phyloP scores from a whole-genome alignment of 2,797 vertebrate species.

The Moxostoma hubbsi region DNA sequence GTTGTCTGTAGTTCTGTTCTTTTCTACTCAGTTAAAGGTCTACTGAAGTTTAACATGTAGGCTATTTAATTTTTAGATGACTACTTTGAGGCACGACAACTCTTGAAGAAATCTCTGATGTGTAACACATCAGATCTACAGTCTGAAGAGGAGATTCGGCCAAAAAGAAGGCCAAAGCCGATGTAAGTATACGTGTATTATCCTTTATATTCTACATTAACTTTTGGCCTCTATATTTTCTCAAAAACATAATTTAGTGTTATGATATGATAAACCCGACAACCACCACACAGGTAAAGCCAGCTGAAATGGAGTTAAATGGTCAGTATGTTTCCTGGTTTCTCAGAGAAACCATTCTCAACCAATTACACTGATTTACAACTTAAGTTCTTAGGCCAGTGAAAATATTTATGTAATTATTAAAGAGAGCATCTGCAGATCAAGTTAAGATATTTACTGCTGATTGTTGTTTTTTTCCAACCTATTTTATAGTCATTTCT shows the following conservation, averaged over 20 bases:
- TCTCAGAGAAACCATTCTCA: too few relatives aligned
- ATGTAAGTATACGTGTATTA: conserved; percentile 13
- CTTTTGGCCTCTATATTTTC: background rate
- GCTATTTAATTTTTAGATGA: background rate
- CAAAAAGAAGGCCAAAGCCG: background rate
- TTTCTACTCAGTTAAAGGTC: background rate
- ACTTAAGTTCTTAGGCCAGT: conserved; percentile 6
- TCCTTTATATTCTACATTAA: conserved; percentile 4
- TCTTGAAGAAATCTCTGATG: background rate
- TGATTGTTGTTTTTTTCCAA: conserved; percentile 3
- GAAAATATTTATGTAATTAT: background rate
- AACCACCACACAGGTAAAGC: background rate
- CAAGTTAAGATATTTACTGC: background rate
- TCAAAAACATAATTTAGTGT: background rate
- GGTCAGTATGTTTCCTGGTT: background rate
- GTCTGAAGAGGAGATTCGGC: conserved; percentile 15
- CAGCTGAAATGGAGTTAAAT: background rate
- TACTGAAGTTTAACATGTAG: background rate
- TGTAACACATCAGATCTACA: conserved; percentile 15
- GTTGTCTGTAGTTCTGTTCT: background rate
- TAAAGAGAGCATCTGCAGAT: background rate
- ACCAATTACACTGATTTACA: background rate
- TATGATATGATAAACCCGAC: conserved; percentile 5
- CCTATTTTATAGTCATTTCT: conserved; percentile 24
- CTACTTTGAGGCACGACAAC: conserved; percentile 1